Percentiles rank a stretch among this genome's conserved stretches.
phyloP scores from a whole-genome alignment of 2,888 invertebrate genomes.

The Cheilosia vulpina region DNA sequence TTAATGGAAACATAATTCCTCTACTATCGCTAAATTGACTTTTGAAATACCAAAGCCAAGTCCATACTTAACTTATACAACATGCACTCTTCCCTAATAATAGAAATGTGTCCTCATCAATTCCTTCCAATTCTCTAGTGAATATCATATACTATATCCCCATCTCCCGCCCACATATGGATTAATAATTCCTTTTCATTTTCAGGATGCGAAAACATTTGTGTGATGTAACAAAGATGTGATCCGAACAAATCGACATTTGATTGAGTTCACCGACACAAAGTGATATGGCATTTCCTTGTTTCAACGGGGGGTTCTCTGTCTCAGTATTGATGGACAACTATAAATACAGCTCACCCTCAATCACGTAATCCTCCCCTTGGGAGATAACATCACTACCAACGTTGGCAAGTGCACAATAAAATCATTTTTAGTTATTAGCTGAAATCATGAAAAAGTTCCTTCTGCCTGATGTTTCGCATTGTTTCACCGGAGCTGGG shows the following conservation, averaged over 20 bases:
- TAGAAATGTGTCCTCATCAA: slow-evolving; percentile 60
- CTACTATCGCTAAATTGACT: slow-evolving; percentile 28
- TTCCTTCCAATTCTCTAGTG: slow-evolving; percentile 57
- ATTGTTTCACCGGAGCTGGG: slow-evolving; percentile 64
- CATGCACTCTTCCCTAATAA: slow-evolving; percentile 22
- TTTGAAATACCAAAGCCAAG: slow-evolving; percentile 37
- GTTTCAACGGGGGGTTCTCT: slow-evolving; percentile 3
- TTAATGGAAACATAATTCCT: slow-evolving; percentile 46
- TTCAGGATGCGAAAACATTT: slow-evolving; percentile 47
- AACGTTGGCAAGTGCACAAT: slow-evolving; percentile 50
- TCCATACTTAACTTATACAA: slow-evolving; percentile 15
- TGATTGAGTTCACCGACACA: slow-evolving; percentile 69
- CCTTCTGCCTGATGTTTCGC: slow-evolving; percentile 36
- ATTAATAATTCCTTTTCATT: slow-evolving; percentile 75
- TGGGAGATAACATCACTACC: slow-evolving; percentile 57
- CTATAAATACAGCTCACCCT: slow-evolving; percentile 50
- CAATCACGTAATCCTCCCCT: slow-evolving; percentile 69
- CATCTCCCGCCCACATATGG: slow-evolving; percentile 20
- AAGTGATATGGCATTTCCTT: slow-evolving; percentile 60
- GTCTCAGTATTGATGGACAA: slow-evolving; percentile 42
- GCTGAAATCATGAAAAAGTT: slow-evolving; percentile 67
- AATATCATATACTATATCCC: slow-evolving; percentile 12
- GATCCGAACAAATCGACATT: slow-evolving; percentile 71
- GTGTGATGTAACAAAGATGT: slow-evolving; percentile 59
- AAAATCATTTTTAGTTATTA: slow-evolving; percentile 75